Conservation (phyloP, 2,888 invertebrate genomes). For the Eristalinus sepulchralis region DNA sequence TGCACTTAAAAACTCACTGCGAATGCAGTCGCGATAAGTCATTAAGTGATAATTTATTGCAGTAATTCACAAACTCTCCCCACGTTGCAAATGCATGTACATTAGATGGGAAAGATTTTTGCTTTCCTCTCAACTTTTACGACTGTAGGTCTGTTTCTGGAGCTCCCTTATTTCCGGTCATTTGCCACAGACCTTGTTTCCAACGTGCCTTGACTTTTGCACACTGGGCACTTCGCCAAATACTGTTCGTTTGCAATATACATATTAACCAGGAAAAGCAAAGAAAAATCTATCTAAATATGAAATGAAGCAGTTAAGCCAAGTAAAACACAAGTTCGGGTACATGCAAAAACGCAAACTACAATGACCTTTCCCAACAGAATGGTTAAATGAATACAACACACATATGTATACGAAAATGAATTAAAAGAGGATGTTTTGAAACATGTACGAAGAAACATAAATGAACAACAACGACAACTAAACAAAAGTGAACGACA, state of each 20-base stretch:
- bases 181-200: slow-evolving; percentile 2
- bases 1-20: neutral
- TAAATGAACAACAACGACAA: neutral
- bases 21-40: neutral
- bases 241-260: neutral
- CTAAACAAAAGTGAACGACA: slow-evolving; percentile 28
- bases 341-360: slow-evolving; percentile 40
- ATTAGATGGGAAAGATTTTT: neutral
- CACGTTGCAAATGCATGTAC: neutral
- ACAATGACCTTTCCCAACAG: slow-evolving; percentile 29
- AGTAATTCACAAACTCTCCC: neutral
- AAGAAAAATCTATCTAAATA: neutral
- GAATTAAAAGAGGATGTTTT: slow-evolving; percentile 10
- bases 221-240: slow-evolving; percentile 37
- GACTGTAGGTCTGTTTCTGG: neutral
- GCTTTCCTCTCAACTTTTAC: neutral
- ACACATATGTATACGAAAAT: neutral
- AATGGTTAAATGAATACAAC: slow-evolving; percentile 2
- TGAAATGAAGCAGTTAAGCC: slow-evolving; percentile 28
- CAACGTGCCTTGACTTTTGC: neutral
- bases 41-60: neutral
- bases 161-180: slow-evolving; percentile 13
- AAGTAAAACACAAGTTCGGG: slow-evolving; percentile 23
- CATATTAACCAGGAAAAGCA: neutral
- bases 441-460: neutral